These are phyloP conservation scores for Cardiocondyla obscurior DNA, from an alignment of 1,140 invertebrate genomes.

Conservation along the genomic window DNA sequence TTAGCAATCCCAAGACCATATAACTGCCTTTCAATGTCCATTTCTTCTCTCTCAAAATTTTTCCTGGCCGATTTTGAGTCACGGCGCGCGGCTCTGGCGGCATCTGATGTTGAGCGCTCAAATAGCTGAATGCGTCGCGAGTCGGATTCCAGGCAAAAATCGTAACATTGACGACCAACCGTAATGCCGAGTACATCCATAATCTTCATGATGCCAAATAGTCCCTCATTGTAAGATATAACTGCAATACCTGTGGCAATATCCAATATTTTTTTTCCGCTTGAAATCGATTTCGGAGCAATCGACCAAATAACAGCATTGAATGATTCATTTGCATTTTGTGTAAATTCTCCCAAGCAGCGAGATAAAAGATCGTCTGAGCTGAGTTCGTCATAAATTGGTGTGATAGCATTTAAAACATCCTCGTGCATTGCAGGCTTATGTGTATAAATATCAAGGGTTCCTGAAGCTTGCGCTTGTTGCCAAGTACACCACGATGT, in stretches of 20 bases:
- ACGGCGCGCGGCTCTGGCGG: no score
- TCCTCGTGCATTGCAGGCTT: neutral
- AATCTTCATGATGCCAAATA: neutral
- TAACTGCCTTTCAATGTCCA: no score
- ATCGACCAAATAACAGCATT: neutral
- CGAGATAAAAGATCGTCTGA: neutral
- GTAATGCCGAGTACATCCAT: neutral
- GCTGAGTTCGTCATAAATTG: neutral
- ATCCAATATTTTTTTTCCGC: neutral
- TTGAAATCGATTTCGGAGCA: no score
- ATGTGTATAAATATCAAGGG: no score
- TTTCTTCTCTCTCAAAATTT: no score
- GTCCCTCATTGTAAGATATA: neutral
- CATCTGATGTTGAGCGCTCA: no score
- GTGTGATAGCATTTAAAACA: neutral
- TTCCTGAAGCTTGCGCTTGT: no score
- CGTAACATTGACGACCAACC: neutral
- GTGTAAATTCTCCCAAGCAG: neutral
- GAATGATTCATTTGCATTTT: neutral
- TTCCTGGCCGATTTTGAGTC: no score
- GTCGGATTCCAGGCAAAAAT: neutral
- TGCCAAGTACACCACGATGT: no score
- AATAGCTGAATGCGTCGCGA: neutral
- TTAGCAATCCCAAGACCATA: no score
- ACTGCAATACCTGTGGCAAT: neutral